A percentile compares a stretch with the other conserved stretches of the same genome.
phyloP scores from a whole-genome alignment of 2,113 vertebrate species.

The Hyaena hyaena region DNA sequence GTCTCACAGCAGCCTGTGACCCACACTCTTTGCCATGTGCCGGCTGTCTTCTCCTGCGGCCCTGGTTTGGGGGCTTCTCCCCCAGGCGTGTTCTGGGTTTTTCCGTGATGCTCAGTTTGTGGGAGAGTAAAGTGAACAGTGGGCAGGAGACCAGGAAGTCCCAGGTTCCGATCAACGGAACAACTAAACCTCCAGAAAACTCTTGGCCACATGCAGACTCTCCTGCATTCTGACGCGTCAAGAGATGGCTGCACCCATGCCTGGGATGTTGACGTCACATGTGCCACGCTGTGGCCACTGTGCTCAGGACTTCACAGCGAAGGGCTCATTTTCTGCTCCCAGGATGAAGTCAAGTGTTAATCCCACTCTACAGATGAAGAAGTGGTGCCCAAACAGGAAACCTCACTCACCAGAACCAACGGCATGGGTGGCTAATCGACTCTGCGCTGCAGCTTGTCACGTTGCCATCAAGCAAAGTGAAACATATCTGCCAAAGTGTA shows the following conservation, averaged over 20 bases:
- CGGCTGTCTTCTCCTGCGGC: neutral
- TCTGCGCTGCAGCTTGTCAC: fast-evolving
- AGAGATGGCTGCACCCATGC: neutral
- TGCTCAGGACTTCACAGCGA: neutral
- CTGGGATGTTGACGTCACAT: neutral
- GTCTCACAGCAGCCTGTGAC: neutral
- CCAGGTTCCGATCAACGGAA: neutral
- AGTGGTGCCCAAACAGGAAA: neutral
- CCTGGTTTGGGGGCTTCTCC: neutral
- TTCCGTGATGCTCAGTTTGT: fast-evolving
- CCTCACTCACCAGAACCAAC: neutral
- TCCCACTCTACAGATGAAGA: neutral
- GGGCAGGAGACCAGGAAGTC: neutral
- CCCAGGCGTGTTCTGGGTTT: neutral
- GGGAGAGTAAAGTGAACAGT: neutral
- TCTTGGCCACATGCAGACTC: neutral
- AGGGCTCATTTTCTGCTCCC: neutral
- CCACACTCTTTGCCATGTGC: neutral
- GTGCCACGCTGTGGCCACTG: fast-evolving
- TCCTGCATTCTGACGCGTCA: fast-evolving
- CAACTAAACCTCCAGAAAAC: neutral
- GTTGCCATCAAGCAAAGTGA: neutral
- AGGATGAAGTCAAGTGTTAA: too few species aligned
- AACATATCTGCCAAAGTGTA: neutral
- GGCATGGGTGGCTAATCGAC: fast-evolving